These are phyloP conservation scores for Vulpes vulpes DNA, from an alignment of 2,113 vertebrate species.

Conservation along the genomic window DNA sequence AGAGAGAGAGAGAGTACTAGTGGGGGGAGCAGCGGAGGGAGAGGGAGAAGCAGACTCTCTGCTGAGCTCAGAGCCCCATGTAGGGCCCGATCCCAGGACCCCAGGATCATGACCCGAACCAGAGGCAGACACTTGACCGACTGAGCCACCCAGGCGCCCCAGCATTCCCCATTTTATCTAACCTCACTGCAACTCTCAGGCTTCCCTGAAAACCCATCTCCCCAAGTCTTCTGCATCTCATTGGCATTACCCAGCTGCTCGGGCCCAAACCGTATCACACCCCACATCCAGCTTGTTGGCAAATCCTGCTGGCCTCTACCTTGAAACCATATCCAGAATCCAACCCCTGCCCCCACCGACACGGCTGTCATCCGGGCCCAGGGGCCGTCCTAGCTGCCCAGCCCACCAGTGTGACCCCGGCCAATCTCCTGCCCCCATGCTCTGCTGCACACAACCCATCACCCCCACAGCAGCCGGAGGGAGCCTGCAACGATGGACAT, in stretches of 20 bases:
- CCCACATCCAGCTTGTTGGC: neutral
- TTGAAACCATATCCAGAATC: neutral
- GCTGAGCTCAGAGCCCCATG: too few relatives aligned
- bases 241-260: neutral
- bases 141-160: too few relatives aligned
- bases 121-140: too few relatives aligned
- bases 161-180: neutral
- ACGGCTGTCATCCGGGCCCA: too few relatives aligned
- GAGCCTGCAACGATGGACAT: neutral
- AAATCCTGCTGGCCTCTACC: neutral
- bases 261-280: neutral
- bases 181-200: neutral
- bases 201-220: neutral
- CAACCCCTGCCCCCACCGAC: neutral
- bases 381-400: accelerated
- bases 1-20: too few relatives aligned
- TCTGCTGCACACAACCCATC: neutral
- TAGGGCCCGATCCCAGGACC: too few relatives aligned
- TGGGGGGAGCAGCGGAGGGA: too few relatives aligned
- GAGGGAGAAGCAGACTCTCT: too few relatives aligned
- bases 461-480: neutral
- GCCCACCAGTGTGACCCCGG: neutral
- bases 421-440: neutral
- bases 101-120: too few relatives aligned
- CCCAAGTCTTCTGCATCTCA: neutral